Conservation (phyloP, 1,140 invertebrate genomes). For the Telenomus remus region DNA sequence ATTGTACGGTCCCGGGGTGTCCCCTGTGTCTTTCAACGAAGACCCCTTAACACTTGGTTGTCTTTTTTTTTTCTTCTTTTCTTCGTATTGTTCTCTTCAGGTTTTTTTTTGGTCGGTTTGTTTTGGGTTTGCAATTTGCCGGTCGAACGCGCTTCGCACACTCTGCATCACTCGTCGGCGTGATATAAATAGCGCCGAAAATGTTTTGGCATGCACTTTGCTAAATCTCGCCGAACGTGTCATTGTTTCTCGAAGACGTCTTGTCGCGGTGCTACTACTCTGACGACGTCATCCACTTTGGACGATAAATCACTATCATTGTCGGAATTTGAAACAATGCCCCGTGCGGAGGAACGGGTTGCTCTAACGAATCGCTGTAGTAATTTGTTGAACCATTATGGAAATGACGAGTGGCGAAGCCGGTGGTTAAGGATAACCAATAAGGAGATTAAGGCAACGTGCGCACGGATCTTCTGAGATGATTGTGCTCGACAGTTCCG, state of each 20-base stretch:
- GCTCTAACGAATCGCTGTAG: constrained; percentile 19
- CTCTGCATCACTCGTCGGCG: too few species aligned
- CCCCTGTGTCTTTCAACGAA: constrained; percentile 3
- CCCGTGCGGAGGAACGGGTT: constrained; percentile 1
- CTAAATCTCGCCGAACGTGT: constrained; percentile 16
- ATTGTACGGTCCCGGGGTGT: constrained; percentile 57
- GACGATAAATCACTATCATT: constrained; percentile 48
- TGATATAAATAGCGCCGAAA: too few species aligned
- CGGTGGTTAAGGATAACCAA: constrained; percentile 31
- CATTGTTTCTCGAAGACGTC: constrained; percentile 37
- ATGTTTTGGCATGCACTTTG: constrained; percentile 7
- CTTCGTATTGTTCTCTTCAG: not conserved
- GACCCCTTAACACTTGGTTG: constrained; percentile 7
- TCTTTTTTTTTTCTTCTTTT: constrained; percentile 4
- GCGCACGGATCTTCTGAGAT: constrained; percentile 12
- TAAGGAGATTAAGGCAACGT: constrained; percentile 36
- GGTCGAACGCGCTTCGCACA: not conserved
- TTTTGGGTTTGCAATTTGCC: not conserved
- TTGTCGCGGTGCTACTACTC: constrained; percentile 21
- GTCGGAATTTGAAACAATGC: constrained; percentile 48
- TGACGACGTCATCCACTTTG: constrained; percentile 48
- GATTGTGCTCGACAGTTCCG: constrained; percentile 23
- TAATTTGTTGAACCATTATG: constrained; percentile 50
- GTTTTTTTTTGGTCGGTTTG: not conserved
- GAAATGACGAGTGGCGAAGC: constrained; percentile 40